phyloP scores from a whole-genome alignment of 2,888 invertebrate genomes.

The Zaprionus lineosus region DNA sequence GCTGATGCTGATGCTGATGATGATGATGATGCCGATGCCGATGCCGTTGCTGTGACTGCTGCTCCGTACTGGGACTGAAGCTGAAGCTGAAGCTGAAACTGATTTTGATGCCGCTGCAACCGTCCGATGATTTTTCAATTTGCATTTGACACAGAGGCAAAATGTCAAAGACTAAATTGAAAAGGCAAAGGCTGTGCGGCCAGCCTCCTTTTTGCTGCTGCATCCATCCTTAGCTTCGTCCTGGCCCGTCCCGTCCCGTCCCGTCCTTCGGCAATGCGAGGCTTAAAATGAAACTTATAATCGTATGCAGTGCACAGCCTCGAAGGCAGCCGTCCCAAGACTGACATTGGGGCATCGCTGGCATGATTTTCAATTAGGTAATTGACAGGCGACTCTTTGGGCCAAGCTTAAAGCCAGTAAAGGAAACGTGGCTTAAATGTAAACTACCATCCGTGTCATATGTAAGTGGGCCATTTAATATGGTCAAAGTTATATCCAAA shows the following conservation, averaged over 20 bases:
- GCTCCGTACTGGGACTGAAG: too few relatives aligned
- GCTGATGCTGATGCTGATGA: slow-evolving; percentile 15
- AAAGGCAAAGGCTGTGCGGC: slow-evolving; percentile 56
- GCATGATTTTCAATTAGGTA: slow-evolving; percentile 71
- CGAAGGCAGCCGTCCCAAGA: slow-evolving; percentile 7
- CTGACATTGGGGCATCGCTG: slow-evolving; percentile 34
- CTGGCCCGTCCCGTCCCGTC: not conserved
- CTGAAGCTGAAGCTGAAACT: slow-evolving; percentile 11
- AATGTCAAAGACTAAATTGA: slow-evolving; percentile 74
- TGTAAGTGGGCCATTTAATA: slow-evolving; percentile 63
- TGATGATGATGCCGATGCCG: too few relatives aligned
- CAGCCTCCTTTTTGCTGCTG: not conserved
- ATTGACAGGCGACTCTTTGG: slow-evolving; percentile 58
- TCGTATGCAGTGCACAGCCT: slow-evolving; percentile 59
- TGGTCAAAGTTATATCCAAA: slow-evolving; percentile 67
- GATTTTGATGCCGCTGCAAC: slow-evolving; percentile 28
- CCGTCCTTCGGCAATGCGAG: not conserved
- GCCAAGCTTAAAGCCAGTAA: slow-evolving; percentile 36
- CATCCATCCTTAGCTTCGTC: not conserved
- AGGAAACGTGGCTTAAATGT: slow-evolving; percentile 47
- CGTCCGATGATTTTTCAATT: slow-evolving; percentile 76
- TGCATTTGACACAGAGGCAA: slow-evolving; percentile 72
- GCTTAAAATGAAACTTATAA: slow-evolving; percentile 58
- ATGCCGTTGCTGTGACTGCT: too few relatives aligned
- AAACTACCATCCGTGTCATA: slow-evolving; percentile 50